phyloP scores from a whole-genome alignment of 37 sponge, comb jelly and placozoan genomes.

The Chondrilla cf. caribensis region DNA sequence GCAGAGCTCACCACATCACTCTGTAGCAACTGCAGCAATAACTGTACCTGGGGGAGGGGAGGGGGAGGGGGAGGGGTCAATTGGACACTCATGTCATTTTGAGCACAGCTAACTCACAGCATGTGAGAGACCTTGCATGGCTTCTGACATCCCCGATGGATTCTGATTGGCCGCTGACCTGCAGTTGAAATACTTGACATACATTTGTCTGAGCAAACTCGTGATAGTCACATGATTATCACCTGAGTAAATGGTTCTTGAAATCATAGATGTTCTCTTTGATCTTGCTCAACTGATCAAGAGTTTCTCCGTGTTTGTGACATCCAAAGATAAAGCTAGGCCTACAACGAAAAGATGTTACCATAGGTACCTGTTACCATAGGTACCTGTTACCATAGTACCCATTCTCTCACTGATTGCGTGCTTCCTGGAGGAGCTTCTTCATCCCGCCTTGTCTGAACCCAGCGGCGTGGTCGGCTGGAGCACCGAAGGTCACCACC shows the following conservation, averaged over 20 bases:
- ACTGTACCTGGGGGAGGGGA: conserved; percentile 43
- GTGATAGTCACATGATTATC: too few relatives aligned
- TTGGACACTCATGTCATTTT: not conserved
- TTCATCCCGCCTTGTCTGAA: conserved; percentile 61
- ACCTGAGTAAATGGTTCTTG: too few relatives aligned
- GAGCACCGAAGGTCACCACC: conserved; percentile 39
- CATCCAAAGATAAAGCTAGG: not conserved
- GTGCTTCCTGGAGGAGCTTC: conserved; percentile 37
- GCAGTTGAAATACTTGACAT: too few relatives aligned
- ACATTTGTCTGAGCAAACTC: too few relatives aligned
- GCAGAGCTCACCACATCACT: conserved; percentile 30
- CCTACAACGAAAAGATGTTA: not conserved
- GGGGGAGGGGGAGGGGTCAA: not conserved
- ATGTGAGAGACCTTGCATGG: not conserved
- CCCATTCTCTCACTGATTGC: conserved; percentile 24
- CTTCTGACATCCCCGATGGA: not conserved
- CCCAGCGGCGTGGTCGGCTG: conserved; percentile 52
- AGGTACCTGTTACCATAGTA: not conserved
- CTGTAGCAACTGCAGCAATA: conserved; percentile 49
- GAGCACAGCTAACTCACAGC: not conserved
- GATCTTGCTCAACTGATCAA: not conserved
- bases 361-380: not conserved
- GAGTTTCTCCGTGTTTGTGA: not conserved
- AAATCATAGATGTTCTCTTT: not conserved
- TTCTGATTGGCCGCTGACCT: not conserved